Evolutionary conservation across 2,888 invertebrate genomes (phyloP), one percentile per base, ranked within the genome.

Genomic region (Azorinus chamasolen): DNA sequence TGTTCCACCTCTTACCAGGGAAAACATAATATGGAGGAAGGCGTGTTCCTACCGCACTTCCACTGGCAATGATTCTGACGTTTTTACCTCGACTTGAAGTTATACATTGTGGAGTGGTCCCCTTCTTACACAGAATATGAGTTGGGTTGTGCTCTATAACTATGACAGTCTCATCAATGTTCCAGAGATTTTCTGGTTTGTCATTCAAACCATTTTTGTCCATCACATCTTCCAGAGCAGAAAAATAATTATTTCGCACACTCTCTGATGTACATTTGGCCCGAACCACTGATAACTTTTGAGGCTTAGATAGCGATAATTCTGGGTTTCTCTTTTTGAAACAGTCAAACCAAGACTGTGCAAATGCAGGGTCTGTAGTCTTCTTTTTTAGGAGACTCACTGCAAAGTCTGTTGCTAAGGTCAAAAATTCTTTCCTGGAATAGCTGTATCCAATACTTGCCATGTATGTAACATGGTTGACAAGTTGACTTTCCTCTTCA

Each of bases 151-250:
- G 79, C 46, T 74, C 70, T 22, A 69, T 51, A 4, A 50, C n/a
- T 3, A 70, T 39, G 6, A 58, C 66, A 22, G 61, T 39, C 25
- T 68, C 74, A 63, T 79, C 64, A n/a, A 66, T 27, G 54, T 59
- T 79, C 58, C 69, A 71, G 0, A 71, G 66, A 25, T 46, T 59
- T 43, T 79, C 74, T 32, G 79, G 74, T 18, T 65, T 22, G 18
- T 45, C 14, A 16, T 53, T 58, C 27, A 57, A 64, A 16, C 46
- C 25, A 46, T 37, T n/a, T 18, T 41, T 12, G 12, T 59, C 39
- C 18, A 41, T 2, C 12, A 45, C 50, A n/a, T 70, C 16, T 16
- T 45, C 37, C 6, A 73, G 51, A 1, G 65, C 58, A 37, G 6
- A 18, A 39, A 66, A 79, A 32, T 74, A 45, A 20, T 63, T 66